Evolutionary conservation across 2,113 vertebrate species (phyloP).

Genomic region (Eretmodus cyanostictus): DNA sequence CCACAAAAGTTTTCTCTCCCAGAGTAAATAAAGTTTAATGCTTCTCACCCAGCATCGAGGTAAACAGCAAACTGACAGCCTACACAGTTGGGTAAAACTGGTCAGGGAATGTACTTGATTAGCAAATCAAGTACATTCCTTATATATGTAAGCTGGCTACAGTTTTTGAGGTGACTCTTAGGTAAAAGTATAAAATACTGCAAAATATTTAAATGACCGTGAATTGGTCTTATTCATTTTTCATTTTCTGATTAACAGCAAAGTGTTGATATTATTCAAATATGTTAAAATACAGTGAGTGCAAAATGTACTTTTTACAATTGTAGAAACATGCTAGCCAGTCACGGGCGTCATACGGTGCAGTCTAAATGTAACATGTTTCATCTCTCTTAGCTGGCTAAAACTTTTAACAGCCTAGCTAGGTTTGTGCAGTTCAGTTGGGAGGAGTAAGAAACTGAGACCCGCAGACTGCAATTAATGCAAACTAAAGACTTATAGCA

Average conservation of each 20-base stretch:
- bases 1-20: rapidly evolving
- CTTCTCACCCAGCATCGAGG: not conserved
- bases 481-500: not conserved
- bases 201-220: not conserved
- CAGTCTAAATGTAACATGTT: not conserved
- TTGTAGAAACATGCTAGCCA: not conserved
- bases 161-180: not conserved
- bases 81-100: not conserved
- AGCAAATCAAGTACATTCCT: not conserved
- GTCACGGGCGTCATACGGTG: rapidly evolving
- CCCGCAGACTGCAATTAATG: not conserved
- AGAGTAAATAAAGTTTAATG: not conserved
- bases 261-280: not conserved
- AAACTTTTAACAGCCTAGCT: not conserved
- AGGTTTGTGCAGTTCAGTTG: not conserved
- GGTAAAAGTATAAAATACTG: not conserved
- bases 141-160: not conserved
- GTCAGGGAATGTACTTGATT: not conserved
- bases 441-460: not conserved
- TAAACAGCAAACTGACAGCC: not conserved
- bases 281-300: not conserved
- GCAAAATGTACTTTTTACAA: not conserved
- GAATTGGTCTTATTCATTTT: not conserved
- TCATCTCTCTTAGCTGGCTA: not conserved
- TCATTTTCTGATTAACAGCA: not conserved